These are phyloP conservation scores for Drosophila virilis DNA, from an alignment of 1,140 invertebrate genomes.

Conservation along the genomic window DNA sequence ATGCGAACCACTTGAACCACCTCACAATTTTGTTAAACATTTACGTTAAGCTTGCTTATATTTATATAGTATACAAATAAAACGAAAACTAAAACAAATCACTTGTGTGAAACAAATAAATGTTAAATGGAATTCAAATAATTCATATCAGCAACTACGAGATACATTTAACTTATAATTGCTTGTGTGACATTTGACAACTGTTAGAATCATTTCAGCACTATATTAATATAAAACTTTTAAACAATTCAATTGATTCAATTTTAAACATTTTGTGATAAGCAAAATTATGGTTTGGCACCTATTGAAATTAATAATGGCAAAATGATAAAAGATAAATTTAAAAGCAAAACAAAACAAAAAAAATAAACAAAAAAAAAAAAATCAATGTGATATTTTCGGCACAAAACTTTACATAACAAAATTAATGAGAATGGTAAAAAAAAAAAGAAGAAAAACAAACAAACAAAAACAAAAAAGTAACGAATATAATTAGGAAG, in stretches of 20 bases:
- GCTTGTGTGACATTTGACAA: slow-evolving; percentile 4
- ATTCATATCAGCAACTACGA: slow-evolving; percentile 61
- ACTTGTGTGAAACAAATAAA: slow-evolving; percentile 33
- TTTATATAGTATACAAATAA: slow-evolving; percentile 45
- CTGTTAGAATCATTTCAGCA: slow-evolving; percentile 25
- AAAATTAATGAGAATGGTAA: slow-evolving; percentile 27
- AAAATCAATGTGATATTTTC: slow-evolving; percentile 83
- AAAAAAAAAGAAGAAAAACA: no score
- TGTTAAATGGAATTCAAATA: slow-evolving; percentile 21
- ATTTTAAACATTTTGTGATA: slow-evolving; percentile 84
- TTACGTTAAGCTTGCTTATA: slow-evolving; percentile 61
- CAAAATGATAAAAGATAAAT: slow-evolving; percentile 34
- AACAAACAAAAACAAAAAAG: slow-evolving; percentile 6
- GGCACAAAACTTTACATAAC: slow-evolving; percentile 79
- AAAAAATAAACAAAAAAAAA: slow-evolving; percentile 54
- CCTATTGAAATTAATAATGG: slow-evolving; percentile 43
- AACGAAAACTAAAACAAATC: slow-evolving; percentile 15
- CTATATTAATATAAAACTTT: slow-evolving; percentile 25
- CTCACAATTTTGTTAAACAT: slow-evolving; percentile 75
- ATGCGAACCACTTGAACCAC: slow-evolving; percentile 77
- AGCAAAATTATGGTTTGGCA: slow-evolving; percentile 79
- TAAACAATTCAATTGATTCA: slow-evolving; percentile 57
- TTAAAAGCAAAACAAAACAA: slow-evolving; percentile 35
- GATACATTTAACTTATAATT: slow-evolving; percentile 42
- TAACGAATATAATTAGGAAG: slow-evolving; percentile 35